phyloP scores from a whole-genome alignment of 2,113 vertebrate genomes.

The Dinomys branickii region DNA sequence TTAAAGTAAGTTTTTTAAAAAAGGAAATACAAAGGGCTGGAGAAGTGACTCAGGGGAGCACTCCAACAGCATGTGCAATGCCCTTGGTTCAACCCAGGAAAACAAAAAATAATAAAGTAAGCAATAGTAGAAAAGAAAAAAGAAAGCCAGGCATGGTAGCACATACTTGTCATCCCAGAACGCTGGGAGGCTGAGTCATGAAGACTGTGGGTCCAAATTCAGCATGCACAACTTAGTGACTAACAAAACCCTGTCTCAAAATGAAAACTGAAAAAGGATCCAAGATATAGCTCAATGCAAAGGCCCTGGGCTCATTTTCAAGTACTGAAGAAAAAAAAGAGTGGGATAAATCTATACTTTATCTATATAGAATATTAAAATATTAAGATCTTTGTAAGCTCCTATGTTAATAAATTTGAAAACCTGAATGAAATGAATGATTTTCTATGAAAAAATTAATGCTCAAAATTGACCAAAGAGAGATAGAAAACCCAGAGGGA shows the following conservation, averaged over 20 bases:
- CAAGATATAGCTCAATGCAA: not conserved
- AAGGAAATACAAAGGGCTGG: not conserved
- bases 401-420: slow-evolving; percentile 4
- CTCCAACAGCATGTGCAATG: not conserved
- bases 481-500: not conserved
- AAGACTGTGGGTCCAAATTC: not conserved
- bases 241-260: not conserved
- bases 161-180: not conserved
- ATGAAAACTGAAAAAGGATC: not conserved
- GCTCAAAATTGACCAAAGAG: slow-evolving; percentile 24
- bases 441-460: slow-evolving; percentile 14
- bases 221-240: not conserved
- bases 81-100: not conserved
- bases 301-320: not conserved
- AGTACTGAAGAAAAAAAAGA: not conserved
- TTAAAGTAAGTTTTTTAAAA: no score
- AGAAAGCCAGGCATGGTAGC: not conserved
- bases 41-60: not conserved
- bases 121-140: not conserved
- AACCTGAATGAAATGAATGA: not conserved
- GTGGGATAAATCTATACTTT: not conserved
- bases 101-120: not conserved
- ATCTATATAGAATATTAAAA: not conserved
- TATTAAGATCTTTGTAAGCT: not conserved
- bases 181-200: not conserved